These are phyloP conservation scores for Xestia ashworthii DNA, from an alignment of 2,888 invertebrate genomes.

Conservation along the genomic window DNA sequence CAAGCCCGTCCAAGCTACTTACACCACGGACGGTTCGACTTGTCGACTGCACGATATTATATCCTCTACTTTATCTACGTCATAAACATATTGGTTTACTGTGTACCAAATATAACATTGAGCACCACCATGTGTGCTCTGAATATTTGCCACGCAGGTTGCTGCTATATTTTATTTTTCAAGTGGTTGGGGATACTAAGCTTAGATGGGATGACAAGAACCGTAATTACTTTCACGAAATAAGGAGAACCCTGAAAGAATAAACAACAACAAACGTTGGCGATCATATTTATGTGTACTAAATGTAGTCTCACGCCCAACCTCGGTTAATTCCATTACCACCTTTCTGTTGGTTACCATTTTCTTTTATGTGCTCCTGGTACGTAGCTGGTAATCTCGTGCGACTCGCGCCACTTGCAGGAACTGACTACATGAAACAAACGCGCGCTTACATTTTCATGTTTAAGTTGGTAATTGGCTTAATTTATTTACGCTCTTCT, in stretches of 20 bases:
- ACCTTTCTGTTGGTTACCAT: constrained; percentile 63
- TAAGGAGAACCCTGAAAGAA: constrained; percentile 22
- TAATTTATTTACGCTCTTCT: constrained; percentile 50
- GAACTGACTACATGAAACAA: constrained; percentile 59
- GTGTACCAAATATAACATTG: constrained; percentile 48
- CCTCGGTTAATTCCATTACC: constrained; percentile 57
- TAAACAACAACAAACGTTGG: constrained; percentile 36
- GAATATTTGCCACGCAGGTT: constrained; percentile 36
- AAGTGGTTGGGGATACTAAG: constrained; percentile 21
- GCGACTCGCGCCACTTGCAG: constrained; percentile 53
- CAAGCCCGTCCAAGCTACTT: constrained; percentile 36
- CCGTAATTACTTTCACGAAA: constrained; percentile 37
- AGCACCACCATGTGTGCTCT: constrained; percentile 47
- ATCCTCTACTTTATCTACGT: constrained; percentile 58
- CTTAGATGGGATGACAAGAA: not conserved
- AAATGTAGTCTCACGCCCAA: constrained; percentile 38
- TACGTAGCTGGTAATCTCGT: constrained; percentile 50
- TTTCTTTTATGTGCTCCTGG: constrained; percentile 61
- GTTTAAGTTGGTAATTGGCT: constrained; percentile 56
- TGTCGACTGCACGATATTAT: constrained; percentile 56
- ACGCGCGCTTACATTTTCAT: constrained; percentile 57
- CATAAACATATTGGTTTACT: constrained; percentile 64
- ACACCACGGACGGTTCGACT: constrained; percentile 54
- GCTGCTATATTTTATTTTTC: constrained; percentile 30
- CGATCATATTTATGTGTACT: constrained; percentile 54